Base-by-base conservation (phyloP, 2,888 invertebrate species). In the Diaprepes abbreviatus region DNA sequence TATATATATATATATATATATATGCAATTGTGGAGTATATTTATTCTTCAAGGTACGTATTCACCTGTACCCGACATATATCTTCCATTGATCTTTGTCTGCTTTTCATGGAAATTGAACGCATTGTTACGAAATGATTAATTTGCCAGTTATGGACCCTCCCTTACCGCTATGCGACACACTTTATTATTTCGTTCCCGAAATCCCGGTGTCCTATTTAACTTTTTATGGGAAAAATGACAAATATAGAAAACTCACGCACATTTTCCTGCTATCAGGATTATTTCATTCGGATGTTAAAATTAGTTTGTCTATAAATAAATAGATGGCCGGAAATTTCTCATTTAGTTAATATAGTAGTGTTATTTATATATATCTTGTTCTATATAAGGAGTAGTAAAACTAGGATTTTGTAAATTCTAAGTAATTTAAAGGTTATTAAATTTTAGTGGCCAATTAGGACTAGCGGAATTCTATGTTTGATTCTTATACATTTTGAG, bases 51-150 rank as follows among this genome's bases (percentile, higher is more conserved):
- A n/a, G n/a, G 7, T 17, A 10, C 6, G 17, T 17, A 40, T 40
- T 40, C 40, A 40, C 17, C 40, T 31, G 28, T 14, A 50, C 50
- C 24, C 7, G 24, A n/a, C 16, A n/a, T 24, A 1, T 50, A 50
- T 24, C 50, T 50, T 31, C 1, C 52, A 52, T 52, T 52, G 52
- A 52, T 52, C 52, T 52, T 31, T 31, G 21, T 6, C 10, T 21
- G 17, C 17, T 52, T 14, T 35, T 31, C 31, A 31, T 28, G 31
- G 12, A 52, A 52, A 52, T 52, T 52, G 52, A 19, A 31, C 16
- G 12, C 35, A 52, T 52, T 52, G 52, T 52, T 52, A 16, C n/a
- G 33, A 35, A 7, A 52, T 52, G 52, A 52, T 52, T 52, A 52
- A 52, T 52, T 52, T 35, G 16, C 12, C 35, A 14, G 52, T 35